Evolutionary conservation across 2,888 invertebrate species (phyloP).

Genomic region (Leptopilina syphax): DNA sequence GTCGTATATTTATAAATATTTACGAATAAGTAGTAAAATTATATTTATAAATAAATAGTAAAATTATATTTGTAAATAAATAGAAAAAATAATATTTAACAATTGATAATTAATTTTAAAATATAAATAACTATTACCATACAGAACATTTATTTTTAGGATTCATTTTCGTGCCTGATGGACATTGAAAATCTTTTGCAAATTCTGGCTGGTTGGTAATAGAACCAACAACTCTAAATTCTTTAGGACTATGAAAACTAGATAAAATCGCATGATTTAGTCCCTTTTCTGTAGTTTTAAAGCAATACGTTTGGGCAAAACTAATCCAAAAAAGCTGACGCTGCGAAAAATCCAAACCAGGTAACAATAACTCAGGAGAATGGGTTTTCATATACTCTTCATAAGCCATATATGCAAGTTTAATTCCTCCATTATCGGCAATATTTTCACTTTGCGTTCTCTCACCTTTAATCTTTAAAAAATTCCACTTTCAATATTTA

Average conservation of each 20-base stretch:
- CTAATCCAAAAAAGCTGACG: conserved; percentile 80
- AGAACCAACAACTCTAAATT: conserved; percentile 79
- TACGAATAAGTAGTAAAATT: too few species aligned
- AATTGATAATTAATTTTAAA: too few species aligned
- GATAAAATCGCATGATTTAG: conserved; percentile 84
- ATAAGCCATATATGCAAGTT: conserved; percentile 92
- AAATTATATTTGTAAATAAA: too few species aligned
- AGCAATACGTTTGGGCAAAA: conserved; percentile 79
- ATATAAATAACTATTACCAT: background rate
- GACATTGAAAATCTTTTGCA: background rate
- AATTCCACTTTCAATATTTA: too few species aligned
- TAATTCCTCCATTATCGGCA: conserved; percentile 94
- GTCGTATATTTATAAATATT: too few species aligned
- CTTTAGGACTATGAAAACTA: conserved; percentile 85
- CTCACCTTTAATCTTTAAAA: conserved; percentile 88
- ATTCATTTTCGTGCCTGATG: background rate
- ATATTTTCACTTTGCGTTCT: conserved; percentile 96
- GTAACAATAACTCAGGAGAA: conserved; percentile 82
- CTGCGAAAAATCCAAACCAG: conserved; percentile 84
- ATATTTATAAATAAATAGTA: too few species aligned
- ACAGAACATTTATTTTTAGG: background rate
- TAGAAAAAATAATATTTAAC: too few species aligned
- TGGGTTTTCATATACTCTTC: conserved; percentile 84
- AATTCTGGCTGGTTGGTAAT: background rate
- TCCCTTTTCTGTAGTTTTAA: conserved; percentile 83